Base-by-base conservation (phyloP, 2,888 invertebrate genomes). In the Limnephilus marmoratus region DNA sequence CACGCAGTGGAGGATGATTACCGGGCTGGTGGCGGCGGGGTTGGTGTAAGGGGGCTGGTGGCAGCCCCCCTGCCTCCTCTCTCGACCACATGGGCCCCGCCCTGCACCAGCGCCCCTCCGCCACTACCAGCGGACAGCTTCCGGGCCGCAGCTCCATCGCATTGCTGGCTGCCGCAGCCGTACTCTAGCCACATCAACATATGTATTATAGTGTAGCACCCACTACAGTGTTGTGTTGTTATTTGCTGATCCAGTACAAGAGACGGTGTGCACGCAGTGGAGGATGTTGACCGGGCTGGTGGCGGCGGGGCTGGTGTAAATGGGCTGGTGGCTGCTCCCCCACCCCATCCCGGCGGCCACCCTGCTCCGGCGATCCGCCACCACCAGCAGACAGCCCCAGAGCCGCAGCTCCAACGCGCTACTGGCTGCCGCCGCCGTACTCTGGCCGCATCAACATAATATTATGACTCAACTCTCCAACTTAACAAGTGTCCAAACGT, bases 191-290 rank as follows among this genome's bases (percentile, higher is more conserved):
- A 88, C 85, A 53, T 29, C 49, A 31, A 88, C 49, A 49, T 49
- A 15, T 49, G 49, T 49, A 49, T 49, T 49, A 49, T 11, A 49
- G 49, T 68, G 7, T 68, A 68, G 68, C 68, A 68, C 68, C 24
- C 24, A 68, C 24, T 68, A 68, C 24, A 68, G 68, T 68, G 68
- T 68, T 68, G 24, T 68, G 68, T 68, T 68, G 68, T 68, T 68
- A 68, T 68, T 68, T 68, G 68, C 68, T 45, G n/a, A 45, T 86
- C 29, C 95, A 96, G 96, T 96, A 96, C 96, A 96, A 96, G 96
- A 96, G 96, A 96, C 96, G 96, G 96, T 96, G 96, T 96, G 96
- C 95, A 95, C 95, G 95, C 93, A 93, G 92, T 90, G 91, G 90
- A 80, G 49, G 95, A 95, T 95, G 94, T 94, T 94, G 94, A 94